Conservation (phyloP, 2,113 vertebrate genomes). For the Pteronura brasiliensis region DNA sequence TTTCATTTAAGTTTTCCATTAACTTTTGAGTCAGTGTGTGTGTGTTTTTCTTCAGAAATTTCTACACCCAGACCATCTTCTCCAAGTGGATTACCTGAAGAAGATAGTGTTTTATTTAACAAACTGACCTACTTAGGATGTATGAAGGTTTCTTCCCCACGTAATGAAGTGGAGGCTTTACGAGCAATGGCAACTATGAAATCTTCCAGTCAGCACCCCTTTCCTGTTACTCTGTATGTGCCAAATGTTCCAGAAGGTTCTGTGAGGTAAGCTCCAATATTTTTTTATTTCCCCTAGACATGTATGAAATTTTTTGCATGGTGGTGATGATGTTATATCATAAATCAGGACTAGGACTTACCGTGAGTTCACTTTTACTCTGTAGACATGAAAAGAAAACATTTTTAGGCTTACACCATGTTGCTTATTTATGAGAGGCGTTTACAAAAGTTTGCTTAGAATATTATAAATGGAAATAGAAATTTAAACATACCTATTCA, state of each 20-base stretch:
- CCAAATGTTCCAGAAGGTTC: slow-evolving; percentile 94
- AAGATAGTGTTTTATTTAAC: slow-evolving; percentile 97
- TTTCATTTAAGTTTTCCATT: slow-evolving; percentile 31
- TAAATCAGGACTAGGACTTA: not conserved
- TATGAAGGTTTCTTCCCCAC: slow-evolving; percentile 95
- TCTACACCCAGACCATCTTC: slow-evolving; percentile 69
- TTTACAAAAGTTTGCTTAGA: slow-evolving; percentile 13
- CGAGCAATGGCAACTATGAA: slow-evolving; percentile 92
- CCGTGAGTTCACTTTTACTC: slow-evolving; percentile 8
- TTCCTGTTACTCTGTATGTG: slow-evolving; percentile 93
- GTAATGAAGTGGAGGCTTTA: slow-evolving; percentile 92
- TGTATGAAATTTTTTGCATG: not conserved
- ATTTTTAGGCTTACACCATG: not conserved
- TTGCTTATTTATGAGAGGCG: not conserved
- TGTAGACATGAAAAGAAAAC: not conserved
- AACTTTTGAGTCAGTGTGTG: not conserved
- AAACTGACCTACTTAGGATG: slow-evolving; percentile 96
- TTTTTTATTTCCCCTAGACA: not conserved
- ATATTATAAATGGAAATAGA: slow-evolving; percentile 10
- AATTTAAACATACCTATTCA: slow-evolving; percentile 2
- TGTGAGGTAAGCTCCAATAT: slow-evolving; percentile 87
- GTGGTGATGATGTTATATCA: not conserved
- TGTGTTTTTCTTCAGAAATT: slow-evolving; percentile 75
- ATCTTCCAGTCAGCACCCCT: slow-evolving; percentile 87
- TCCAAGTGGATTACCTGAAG: slow-evolving; percentile 83